A percentile compares a stretch with the other conserved stretches of the same genome.
Conservation (phyloP, 2,113 vertebrate genomes). For the Drymodes brunneopygia region DNA sequence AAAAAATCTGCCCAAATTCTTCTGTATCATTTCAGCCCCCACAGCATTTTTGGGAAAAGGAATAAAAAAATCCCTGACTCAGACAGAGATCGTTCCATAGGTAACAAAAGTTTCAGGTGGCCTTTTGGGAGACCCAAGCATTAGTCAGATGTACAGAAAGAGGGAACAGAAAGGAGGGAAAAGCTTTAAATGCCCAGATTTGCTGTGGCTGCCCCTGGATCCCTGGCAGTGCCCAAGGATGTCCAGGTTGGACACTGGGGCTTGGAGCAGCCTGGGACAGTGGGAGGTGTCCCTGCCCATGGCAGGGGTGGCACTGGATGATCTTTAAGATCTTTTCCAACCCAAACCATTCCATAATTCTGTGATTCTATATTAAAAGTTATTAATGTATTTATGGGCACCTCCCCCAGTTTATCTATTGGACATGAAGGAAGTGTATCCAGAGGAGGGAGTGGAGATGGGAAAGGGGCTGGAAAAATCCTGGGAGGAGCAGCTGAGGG, state of each 20-base stretch:
- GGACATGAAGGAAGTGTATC: not conserved
- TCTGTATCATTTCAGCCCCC: not conserved
- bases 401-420: rapidly evolving
- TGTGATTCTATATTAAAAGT: not conserved
- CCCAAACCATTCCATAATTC: not conserved
- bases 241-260: not conserved
- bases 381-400: not conserved
- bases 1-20: not conserved
- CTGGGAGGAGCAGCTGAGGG: not conserved
- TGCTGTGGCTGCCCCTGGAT: not conserved
- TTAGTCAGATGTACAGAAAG: not conserved
- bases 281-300: not conserved
- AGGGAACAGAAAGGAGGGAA: not conserved
- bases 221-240: not conserved
- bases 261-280: not conserved
- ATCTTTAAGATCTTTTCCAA: rapidly evolving
- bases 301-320: rapidly evolving
- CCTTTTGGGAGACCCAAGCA: not conserved
- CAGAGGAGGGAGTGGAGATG: rapidly evolving
- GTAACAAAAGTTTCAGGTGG: not conserved
- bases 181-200: not conserved
- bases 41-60: not conserved
- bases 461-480: not conserved
- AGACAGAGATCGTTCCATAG: not conserved
- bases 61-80: not conserved